These are phyloP conservation scores for Protaetia brevitarsis DNA, from an alignment of 1,140 invertebrate genomes.

Conservation along the genomic window DNA sequence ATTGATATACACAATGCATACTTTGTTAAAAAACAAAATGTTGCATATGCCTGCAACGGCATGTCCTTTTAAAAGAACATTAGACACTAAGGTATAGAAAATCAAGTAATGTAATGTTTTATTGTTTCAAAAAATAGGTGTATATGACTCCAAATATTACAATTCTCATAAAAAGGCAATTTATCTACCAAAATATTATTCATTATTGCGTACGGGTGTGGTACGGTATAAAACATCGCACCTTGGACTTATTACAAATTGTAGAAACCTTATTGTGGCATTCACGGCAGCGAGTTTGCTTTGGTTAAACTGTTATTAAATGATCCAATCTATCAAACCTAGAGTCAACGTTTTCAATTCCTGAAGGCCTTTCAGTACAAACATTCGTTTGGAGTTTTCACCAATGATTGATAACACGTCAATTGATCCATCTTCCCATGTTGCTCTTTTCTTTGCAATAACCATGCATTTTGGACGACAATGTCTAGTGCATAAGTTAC, in stretches of 20 bases:
- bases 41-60: neutral
- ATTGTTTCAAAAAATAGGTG: too few species aligned
- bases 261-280: conserved; percentile 20
- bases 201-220: too few species aligned
- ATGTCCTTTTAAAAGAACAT: neutral
- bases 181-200: too few species aligned
- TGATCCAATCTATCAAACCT: conserved; percentile 25
- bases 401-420: too few species aligned
- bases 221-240: neutral
- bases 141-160: too few species aligned
- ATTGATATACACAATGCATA: neutral
- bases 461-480: too few species aligned
- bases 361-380: conserved; percentile 10
- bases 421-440: too few species aligned
- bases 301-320: conserved; percentile 16
- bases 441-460: too few species aligned
- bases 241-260: neutral
- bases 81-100: neutral
- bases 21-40: neutral
- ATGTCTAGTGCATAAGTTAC: too few species aligned
- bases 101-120: too few species aligned
- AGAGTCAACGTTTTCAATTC: conserved; percentile 21
- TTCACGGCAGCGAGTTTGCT: conserved; percentile 15
- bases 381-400: too few species aligned
- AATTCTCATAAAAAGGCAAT: too few species aligned